phyloP scores from a whole-genome alignment of 2,797 vertebrate genomes.

The Bucorvus abyssinicus region DNA sequence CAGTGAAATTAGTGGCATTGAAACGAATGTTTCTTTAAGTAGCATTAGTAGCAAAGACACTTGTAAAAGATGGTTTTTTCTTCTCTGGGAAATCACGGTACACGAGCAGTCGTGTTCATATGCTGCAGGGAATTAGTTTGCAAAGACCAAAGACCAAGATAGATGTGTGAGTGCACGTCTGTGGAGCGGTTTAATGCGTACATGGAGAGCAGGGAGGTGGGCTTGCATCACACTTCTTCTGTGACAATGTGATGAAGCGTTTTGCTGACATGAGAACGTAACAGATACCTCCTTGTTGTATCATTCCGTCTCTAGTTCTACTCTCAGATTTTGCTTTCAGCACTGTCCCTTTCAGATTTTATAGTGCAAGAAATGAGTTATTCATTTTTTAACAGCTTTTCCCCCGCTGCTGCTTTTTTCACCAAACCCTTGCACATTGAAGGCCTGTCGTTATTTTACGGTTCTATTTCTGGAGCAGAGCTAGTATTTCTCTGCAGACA shows the following conservation, averaged over 20 bases:
- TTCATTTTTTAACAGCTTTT: fast-evolving
- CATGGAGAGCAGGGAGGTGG: not conserved
- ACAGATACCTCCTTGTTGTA: not conserved
- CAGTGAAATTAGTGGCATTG: constrained; percentile 46
- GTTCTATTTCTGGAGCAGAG: not conserved
- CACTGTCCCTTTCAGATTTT: not conserved
- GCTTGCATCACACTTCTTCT: not conserved
- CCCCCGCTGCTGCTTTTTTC: not conserved
- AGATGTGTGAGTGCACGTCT: not conserved
- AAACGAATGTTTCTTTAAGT: not conserved
- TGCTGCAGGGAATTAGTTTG: constrained; percentile 12
- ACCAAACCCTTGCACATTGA: not conserved
- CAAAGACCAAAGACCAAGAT: not conserved
- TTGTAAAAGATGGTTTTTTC: not conserved
- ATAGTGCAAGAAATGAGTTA: not conserved
- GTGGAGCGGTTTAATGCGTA: not conserved
- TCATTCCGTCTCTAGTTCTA: not conserved
- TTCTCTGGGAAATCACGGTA: not conserved
- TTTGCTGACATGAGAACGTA: not conserved
- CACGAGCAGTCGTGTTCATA: not conserved
- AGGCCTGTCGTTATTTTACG: not conserved
- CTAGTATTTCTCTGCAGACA: not conserved
- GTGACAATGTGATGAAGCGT: not conserved
- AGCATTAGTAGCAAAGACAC: constrained; percentile 6
- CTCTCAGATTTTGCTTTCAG: not conserved